phyloP scores from a whole-genome alignment of 2,797 vertebrate genomes.

The Poliocrania exsul region DNA sequence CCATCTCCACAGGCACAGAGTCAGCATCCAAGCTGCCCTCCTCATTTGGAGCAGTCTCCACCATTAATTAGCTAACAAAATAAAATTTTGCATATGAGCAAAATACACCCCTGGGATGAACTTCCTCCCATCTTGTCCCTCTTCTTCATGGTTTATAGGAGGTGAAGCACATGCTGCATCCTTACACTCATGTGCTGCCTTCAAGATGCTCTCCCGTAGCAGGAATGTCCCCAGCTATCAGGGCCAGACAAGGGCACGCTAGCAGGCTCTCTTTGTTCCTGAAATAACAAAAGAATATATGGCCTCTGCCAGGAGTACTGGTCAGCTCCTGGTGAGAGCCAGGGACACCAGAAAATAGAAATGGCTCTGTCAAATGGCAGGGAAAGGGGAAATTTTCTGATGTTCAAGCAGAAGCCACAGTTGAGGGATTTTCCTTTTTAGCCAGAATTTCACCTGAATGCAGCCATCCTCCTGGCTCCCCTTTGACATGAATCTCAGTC shows the following conservation, averaged over 20 bases:
- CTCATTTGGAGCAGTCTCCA: not conserved
- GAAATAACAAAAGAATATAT: not conserved
- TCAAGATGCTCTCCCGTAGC: not conserved
- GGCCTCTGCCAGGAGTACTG: accelerated
- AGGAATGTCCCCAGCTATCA: not conserved
- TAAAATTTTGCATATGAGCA: not conserved
- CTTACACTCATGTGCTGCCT: accelerated
- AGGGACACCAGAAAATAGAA: not conserved
- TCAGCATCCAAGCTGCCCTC: not conserved
- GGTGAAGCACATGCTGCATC: not conserved
- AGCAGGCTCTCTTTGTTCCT: not conserved
- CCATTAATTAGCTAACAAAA: not conserved
- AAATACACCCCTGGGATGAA: accelerated
- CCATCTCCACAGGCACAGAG: not conserved
- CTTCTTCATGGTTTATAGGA: not conserved
- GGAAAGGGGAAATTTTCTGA: not conserved
- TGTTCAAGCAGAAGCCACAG: not conserved
- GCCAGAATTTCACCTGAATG: not conserved
- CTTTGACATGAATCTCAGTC: not conserved
- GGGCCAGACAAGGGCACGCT: not conserved
- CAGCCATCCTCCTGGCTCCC: not conserved
- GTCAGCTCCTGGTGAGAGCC: not conserved
- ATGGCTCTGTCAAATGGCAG: not conserved
- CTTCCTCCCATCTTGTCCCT: not conserved
- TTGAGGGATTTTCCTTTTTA: not conserved